These are phyloP conservation scores for Thalpophila matura DNA, from an alignment of 2,888 invertebrate species.

Conservation along the genomic window DNA sequence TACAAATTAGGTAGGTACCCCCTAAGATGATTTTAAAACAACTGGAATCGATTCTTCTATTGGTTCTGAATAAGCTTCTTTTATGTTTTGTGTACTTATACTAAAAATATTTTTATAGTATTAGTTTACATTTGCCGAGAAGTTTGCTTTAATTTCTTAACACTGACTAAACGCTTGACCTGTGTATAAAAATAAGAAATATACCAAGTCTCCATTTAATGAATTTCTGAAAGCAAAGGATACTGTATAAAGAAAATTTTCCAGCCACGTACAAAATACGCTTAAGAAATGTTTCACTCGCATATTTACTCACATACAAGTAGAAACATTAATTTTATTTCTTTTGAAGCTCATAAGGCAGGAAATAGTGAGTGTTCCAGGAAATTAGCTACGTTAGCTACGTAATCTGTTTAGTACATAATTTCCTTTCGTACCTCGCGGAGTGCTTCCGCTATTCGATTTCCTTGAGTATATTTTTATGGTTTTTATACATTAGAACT, in stretches of 20 bases:
- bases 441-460: slow-evolving; percentile 70
- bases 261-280: not conserved
- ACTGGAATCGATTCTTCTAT: too few species aligned
- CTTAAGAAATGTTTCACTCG: slow-evolving; percentile 1
- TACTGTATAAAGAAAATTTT: not conserved
- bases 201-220: not conserved
- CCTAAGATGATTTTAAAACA: too few species aligned
- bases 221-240: not conserved
- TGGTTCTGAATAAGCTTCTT: too few species aligned
- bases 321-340: slow-evolving; percentile 48
- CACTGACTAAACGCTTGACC: not conserved
- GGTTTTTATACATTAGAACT: slow-evolving; percentile 30
- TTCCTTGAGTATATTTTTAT: slow-evolving; percentile 66
- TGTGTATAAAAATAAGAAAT: not conserved
- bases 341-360: slow-evolving; percentile 38
- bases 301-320: slow-evolving; percentile 20
- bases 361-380: slow-evolving; percentile 75
- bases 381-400: slow-evolving; percentile 84
- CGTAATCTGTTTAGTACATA: slow-evolving; percentile 83
- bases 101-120: too few species aligned
- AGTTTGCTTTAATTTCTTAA: too few species aligned
- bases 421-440: slow-evolving; percentile 78
- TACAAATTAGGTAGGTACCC: too few species aligned
- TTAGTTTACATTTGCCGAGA: too few species aligned
- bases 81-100: too few species aligned